Base-by-base conservation (phyloP, 2,113 vertebrate species). In the Embiotoca jacksoni region DNA sequence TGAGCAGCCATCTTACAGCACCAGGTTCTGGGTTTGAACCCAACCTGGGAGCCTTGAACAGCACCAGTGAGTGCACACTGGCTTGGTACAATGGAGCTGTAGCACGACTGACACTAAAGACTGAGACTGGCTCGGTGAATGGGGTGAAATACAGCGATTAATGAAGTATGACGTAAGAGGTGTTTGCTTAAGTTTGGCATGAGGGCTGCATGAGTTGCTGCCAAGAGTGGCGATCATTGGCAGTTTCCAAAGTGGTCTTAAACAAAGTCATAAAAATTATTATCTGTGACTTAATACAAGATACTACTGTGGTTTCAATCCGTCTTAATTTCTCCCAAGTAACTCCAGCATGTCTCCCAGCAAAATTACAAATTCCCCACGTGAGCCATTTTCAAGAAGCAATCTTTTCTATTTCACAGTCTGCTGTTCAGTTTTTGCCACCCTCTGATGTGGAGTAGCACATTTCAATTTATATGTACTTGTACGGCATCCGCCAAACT, bases 121-220 rank as follows among this genome's bases (percentile, higher is more conserved):
- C 46, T 47, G 23, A 52, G 32, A 60, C 39, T 41, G 32, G 63
- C 64, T 78, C 65, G 62, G 30, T 68, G 31, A 58, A 60, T 23
- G 16, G n/a, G 41, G 36, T 60, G 57, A 53, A 53, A 52, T 32
- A 52, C 10, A 39, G 69, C 35, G 54, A 49, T 69, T 65, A 76
- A 76, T 73, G 63, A 71, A 69, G 49, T 74, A 8, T 23, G 61
- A 53, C 15, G 16, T 33, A 71, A 53, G 16, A 37, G 49, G 59
- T 55, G 64, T 77, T 23, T 78, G 56, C 57, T 46, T 59, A 36
- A 49, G 8, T 85, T 81, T 76, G 59, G 23, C 36, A 15, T 73
- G 59, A 81, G 52, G 60, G 75, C 70, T 62, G 50, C 30, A 54
- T 0, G 2, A 33, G 8, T 56, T 35, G 35, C 54, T 72, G 74